Evolutionary conservation across 2,797 vertebrate genomes (phyloP).

Genomic region (Urosaurus nigricauda): DNA sequence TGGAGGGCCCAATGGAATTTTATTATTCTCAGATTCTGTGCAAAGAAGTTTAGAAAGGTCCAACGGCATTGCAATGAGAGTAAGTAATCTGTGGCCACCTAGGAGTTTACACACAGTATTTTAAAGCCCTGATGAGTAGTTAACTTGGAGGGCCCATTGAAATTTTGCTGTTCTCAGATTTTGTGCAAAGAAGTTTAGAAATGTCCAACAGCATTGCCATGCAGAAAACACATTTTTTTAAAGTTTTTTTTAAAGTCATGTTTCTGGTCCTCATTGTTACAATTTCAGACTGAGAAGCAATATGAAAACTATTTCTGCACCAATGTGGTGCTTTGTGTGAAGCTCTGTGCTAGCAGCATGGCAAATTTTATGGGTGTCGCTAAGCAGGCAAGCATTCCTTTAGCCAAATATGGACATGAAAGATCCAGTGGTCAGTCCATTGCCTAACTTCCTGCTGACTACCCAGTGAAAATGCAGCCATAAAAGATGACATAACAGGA

Average conservation of each 20-base stretch:
- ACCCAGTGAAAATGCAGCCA: not conserved
- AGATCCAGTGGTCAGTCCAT: not conserved
- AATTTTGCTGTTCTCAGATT: not conserved
- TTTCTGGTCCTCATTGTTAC: not conserved
- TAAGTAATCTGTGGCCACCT: constrained; percentile 69
- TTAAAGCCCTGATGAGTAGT: not conserved
- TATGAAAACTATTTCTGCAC: not conserved
- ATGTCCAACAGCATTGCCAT: not conserved
- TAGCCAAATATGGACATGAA: not conserved
- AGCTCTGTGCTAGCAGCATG: no score
- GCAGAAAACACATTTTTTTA: no score
- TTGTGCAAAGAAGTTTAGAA: not conserved
- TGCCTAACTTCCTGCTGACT: not conserved
- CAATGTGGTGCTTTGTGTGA: no score
- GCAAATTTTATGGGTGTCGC: not conserved
- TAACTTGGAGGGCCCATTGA: not conserved
- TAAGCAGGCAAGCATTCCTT: not conserved
- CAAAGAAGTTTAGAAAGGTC: not conserved
- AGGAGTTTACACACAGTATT: constrained; percentile 59
- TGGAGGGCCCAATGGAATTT: not conserved
- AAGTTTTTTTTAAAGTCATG: no score
- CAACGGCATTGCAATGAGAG: not conserved
- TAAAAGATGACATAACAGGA: not conserved
- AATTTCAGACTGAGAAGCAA: not conserved
- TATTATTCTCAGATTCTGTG: not conserved